Base-by-base conservation (phyloP, 2,888 invertebrate species). In the Eupithecia subumbrata region DNA sequence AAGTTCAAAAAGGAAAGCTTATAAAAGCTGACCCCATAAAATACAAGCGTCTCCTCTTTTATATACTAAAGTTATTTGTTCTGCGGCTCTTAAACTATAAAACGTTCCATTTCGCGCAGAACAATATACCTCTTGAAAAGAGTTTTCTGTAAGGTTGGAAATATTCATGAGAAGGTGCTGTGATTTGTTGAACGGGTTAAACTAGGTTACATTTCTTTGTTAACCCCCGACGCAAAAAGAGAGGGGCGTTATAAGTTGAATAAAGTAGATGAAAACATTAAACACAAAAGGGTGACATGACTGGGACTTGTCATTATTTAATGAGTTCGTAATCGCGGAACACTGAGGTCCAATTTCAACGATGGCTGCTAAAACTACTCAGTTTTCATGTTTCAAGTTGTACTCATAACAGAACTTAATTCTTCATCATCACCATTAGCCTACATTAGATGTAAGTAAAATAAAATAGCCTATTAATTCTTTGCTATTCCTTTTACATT, bases 91-190 rank as follows among this genome's bases (percentile, higher is more conserved):
- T 69, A 72, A 76, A 80, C 77, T 76, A 79, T 80, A 78, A 76
- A 77, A 69, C 78, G 73, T 74, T 75, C 64, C 76, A 34, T 73
- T 73, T 43, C 43, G n/a, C 68, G 52, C 76, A 64, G 73, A 76
- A 76, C 71, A 76, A 77, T 76, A 77, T 66, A 76, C 60, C 76
- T 71, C 75, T 78, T 78, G 76, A 77, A 78, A 77, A 78, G 75
- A 76, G 79, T 72, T 78, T 71, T 75, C 67, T 63, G 72, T 78
- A 73, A 77, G 71, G 77, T 72, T 74, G 77, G 82, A 82, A 82
- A 82, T 83, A 84, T 83, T 84, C 82, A 82, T 82, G 79, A 76
- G 71, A 63, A 45, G 69, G 71, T 69, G 63, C 76, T 40, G 76
- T 79, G 83, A 83, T 82, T 82, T 81, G 82, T 79, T 76, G 68